Evolutionary conservation across 2,888 invertebrate species (phyloP).

Genomic region (Mylabris sibirica): DNA sequence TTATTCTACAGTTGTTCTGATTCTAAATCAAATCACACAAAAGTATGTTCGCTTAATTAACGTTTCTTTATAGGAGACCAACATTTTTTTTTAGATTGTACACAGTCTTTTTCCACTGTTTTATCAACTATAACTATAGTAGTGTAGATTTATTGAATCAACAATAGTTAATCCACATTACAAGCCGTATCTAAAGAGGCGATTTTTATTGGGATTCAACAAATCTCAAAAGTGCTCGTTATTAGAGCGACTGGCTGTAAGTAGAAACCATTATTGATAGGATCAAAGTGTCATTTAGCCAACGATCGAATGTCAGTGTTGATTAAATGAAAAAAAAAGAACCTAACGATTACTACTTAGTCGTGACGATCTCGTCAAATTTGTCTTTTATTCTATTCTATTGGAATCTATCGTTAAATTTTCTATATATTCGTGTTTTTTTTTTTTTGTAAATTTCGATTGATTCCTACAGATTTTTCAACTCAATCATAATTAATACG

Average conservation of each 20-base stretch:
- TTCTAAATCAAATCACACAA: slow-evolving; percentile 52
- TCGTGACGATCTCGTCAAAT: neutral
- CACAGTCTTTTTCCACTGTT: slow-evolving; percentile 15
- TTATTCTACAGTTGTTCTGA: slow-evolving; percentile 49
- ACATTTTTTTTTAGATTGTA: slow-evolving; percentile 1
- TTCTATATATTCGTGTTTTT: neutral
- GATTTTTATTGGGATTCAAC: neutral
- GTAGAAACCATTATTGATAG: neutral
- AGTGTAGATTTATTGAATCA: slow-evolving; percentile 21
- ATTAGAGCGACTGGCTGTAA: neutral
- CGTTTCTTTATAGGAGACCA: slow-evolving; percentile 19
- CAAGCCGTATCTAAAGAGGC: neutral
- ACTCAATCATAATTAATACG: neutral
- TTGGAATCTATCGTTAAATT: slow-evolving; percentile 32
- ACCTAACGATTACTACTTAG: no score
- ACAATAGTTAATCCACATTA: slow-evolving; percentile 11
- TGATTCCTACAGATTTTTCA: neutral
- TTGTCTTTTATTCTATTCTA: neutral
- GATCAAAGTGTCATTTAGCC: neutral
- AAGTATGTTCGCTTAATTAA: slow-evolving; percentile 44
- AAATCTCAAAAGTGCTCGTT: slow-evolving; percentile 1
- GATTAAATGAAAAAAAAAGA: slow-evolving; percentile 1
- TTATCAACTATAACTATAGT: neutral
- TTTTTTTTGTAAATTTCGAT: no score
- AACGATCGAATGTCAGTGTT: neutral